Conservation (phyloP, 2,888 invertebrate species). For the Pyrrhosoma nymphula region DNA sequence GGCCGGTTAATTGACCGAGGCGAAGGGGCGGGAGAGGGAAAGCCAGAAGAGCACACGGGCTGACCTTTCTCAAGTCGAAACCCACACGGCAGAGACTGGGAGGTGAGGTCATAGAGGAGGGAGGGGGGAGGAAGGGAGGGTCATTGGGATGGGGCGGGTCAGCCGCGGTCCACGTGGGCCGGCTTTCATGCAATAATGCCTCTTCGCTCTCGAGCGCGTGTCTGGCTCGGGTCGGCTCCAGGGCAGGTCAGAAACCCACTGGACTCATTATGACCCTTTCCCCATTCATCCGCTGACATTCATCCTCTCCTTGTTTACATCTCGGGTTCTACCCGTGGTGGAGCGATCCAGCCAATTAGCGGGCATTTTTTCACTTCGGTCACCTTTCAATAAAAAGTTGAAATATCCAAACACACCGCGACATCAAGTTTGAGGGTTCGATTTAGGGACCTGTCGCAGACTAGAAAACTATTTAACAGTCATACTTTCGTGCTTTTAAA, state of each 20-base stretch:
- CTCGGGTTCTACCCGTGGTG: background rate
- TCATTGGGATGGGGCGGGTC: too few relatives aligned
- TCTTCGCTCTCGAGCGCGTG: background rate
- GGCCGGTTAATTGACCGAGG: conserved; percentile 21
- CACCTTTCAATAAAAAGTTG: background rate
- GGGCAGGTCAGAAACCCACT: conserved; percentile 8
- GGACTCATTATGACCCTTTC: background rate
- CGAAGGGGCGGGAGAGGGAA: background rate
- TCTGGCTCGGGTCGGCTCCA: background rate
- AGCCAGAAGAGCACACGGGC: background rate
- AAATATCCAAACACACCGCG: background rate
- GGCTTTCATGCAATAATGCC: background rate
- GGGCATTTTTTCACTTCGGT: background rate
- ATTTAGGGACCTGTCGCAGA: background rate
- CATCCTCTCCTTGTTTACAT: background rate
- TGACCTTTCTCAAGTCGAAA: conserved; percentile 57
- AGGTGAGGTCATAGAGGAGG: conserved; percentile 27
- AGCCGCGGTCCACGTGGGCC: conserved; percentile 38
- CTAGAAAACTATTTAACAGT: background rate
- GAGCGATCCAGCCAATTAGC: background rate
- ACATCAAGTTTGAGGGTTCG: background rate
- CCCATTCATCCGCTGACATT: background rate
- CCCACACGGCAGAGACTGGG: conserved; percentile 13
- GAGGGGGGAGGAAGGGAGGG: background rate
- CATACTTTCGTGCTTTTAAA: too few relatives aligned